Conservation (phyloP, 2,888 invertebrate genomes). For the Macropis europaea region DNA sequence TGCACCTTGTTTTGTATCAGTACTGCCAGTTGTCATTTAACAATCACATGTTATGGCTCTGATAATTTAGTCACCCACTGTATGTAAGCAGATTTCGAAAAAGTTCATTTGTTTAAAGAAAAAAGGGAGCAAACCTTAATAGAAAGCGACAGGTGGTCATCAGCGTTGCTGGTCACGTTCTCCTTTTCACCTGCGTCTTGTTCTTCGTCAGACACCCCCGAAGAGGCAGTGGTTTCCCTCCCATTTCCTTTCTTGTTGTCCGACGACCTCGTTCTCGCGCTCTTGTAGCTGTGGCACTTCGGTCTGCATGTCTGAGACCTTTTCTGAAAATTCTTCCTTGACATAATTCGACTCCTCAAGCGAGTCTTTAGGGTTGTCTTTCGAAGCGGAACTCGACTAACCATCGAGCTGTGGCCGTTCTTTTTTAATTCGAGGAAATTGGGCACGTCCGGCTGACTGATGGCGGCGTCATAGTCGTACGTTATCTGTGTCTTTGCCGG, state of each 20-base stretch:
- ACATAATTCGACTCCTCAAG: slow-evolving; percentile 3
- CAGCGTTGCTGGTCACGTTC: background rate
- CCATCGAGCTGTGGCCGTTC: slow-evolving; percentile 8
- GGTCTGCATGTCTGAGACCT: slow-evolving; percentile 13
- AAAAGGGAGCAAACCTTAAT: slow-evolving; percentile 9
- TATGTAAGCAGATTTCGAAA: no score
- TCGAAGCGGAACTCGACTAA: slow-evolving; percentile 15
- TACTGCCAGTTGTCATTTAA: no score
- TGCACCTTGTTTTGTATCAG: no score
- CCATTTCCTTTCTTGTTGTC: background rate
- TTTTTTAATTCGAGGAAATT: slow-evolving; percentile 35
- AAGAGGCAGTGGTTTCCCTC: background rate
- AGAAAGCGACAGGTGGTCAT: background rate
- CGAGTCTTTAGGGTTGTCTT: slow-evolving; percentile 9
- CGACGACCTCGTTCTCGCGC: background rate
- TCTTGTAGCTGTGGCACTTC: background rate
- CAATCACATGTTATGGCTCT: no score
- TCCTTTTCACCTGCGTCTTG: slow-evolving; percentile 5
- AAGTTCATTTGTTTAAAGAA: no score
- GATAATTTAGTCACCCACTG: no score
- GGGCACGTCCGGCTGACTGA: slow-evolving; percentile 60
- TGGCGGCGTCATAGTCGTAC: slow-evolving; percentile 60
- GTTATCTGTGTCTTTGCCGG: slow-evolving; percentile 14
- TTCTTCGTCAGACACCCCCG: background rate
- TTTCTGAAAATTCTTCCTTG: slow-evolving; percentile 41